Conservation (phyloP, 2,888 invertebrate genomes). For the Mylabris sibirica region DNA sequence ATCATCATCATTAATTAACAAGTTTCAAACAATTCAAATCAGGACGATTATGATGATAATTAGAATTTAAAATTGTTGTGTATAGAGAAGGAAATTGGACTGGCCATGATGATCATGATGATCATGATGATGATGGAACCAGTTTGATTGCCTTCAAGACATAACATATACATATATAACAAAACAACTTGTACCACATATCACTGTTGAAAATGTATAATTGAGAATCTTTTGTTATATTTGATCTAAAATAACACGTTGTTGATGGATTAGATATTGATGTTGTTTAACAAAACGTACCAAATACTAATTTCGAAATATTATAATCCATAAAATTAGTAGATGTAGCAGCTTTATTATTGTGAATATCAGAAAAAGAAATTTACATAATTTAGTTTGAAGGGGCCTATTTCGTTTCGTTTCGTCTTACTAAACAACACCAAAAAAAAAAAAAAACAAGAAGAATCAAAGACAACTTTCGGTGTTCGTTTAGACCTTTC, state of each 20-base stretch:
- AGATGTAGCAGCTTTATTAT: conserved; percentile 12
- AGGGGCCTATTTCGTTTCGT: neutral
- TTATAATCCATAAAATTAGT: conserved; percentile 14
- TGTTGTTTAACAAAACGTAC: conserved; percentile 2
- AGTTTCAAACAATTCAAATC: neutral
- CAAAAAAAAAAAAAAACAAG: neutral
- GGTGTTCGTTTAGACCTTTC: conserved; percentile 28
- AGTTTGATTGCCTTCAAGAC: conserved; percentile 10
- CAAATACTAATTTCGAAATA: neutral
- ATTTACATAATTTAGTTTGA: conserved; percentile 39
- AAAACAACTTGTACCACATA: neutral
- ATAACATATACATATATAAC: neutral
- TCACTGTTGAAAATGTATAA: conserved; percentile 5
- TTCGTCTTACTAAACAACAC: neutral
- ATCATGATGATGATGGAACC: neutral
- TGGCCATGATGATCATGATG: neutral
- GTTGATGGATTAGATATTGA: conserved; percentile 1
- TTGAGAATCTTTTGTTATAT: neutral
- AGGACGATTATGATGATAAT: neutral
- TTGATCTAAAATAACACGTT: neutral
- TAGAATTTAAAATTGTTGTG: neutral
- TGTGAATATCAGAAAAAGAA: conserved; percentile 23
- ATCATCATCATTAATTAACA: neutral
- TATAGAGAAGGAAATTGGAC: neutral
- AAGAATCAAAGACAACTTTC: conserved; percentile 31